Evolutionary conservation across 2,888 invertebrate genomes (phyloP), one percentile per base, ranked within the genome.

Genomic region (Crioceris asparagi): DNA sequence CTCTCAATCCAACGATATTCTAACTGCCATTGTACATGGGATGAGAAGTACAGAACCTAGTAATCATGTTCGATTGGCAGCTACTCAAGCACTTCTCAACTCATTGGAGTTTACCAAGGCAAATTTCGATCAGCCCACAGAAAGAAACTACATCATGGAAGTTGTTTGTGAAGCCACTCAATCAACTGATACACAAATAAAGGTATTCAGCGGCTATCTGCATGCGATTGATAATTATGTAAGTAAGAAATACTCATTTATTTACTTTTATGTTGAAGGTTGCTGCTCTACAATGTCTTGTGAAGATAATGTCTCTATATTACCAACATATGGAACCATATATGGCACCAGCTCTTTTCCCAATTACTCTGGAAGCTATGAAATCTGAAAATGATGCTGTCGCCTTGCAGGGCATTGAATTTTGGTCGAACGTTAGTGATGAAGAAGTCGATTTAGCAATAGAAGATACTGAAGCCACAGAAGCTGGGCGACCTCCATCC

Each of bases 361-460:
- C 97, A 17, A 97, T 98, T 40, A 96, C 98, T 6, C 69, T 98
- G 59, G 92, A 94, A 66, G 96, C 98, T 7, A 99, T 99, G 93
- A 93, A 92, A 62, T 90, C 90, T 12, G 91, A 92, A 46, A 78
- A 86, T 47, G 94, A 97, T 67, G 94, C 96, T 52, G 85, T 99
- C 36, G 84, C 93, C 12, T 74, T 97, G 38, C 97, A 97, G 71
- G 98, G 98, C 49, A 97, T 99, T 61, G 98, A 99, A 66, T 99
- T 99, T 69, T 99, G 99, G 98, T 97, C 96, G 3, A 97, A 94
- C 55, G 96, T 98, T 1, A 94, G 97, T 58, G 98, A 99, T 67
- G 98, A 97, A 68, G 98, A 99, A 68, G 91, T 96, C 21, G 96
- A 96, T 66, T 70, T 97, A 47, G 78, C 86, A 2, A 85, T 94